phyloP scores from a whole-genome alignment of 2,797 vertebrate species.

The Poecilia wingei region DNA sequence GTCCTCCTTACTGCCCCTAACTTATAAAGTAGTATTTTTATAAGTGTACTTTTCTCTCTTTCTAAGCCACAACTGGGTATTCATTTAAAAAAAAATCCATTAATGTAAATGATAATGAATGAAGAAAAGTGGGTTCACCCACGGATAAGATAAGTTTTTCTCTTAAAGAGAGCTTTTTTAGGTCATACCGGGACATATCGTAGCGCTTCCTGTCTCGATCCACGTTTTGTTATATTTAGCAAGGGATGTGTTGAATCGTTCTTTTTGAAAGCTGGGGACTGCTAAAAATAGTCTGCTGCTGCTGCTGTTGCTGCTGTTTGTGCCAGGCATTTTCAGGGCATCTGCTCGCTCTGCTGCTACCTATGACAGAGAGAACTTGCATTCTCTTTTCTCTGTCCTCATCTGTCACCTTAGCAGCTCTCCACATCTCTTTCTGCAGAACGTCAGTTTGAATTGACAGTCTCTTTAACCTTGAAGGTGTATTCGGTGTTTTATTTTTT shows the following conservation, averaged over 20 bases:
- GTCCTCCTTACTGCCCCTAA: constrained; percentile 7
- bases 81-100: background rate
- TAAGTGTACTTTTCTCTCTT: constrained; percentile 14
- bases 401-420: constrained; percentile 45
- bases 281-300: constrained; percentile 67
- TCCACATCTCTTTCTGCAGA: constrained; percentile 17
- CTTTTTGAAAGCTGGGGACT: constrained; percentile 55
- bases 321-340: constrained; percentile 72
- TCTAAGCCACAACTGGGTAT: background rate
- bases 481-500: constrained; percentile 2
- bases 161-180: constrained; percentile 14
- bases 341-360: constrained; percentile 51
- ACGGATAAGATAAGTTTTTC: background rate
- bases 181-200: constrained; percentile 38
- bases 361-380: constrained; percentile 53
- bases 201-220: constrained; percentile 32
- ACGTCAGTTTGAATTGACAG: constrained; percentile 16
- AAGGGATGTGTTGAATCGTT: constrained; percentile 68
- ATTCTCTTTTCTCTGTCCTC: constrained; percentile 37
- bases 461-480: constrained; percentile 12
- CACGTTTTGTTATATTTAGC: constrained; percentile 71
- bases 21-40: background rate
- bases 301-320: constrained; percentile 61
- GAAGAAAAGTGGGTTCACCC: background rate
- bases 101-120: background rate